Conservation (phyloP, 2,113 vertebrate species). For the Ammodytes marinus region DNA sequence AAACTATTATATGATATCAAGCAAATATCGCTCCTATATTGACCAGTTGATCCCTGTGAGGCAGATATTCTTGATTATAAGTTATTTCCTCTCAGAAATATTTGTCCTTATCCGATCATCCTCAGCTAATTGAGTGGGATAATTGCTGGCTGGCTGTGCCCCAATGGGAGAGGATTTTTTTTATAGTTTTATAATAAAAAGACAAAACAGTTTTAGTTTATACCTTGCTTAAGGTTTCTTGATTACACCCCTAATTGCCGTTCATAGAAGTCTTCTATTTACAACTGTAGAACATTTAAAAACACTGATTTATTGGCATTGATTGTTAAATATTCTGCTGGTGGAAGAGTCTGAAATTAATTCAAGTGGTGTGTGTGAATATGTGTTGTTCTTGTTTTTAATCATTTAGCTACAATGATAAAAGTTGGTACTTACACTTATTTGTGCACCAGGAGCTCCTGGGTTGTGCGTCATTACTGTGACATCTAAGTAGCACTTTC, state of each 20-base stretch:
- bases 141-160: slow-evolving; percentile 2
- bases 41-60: not conserved
- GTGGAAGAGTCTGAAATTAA: not conserved
- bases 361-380: not conserved
- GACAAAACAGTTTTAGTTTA: not conserved
- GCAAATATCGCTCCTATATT: not conserved
- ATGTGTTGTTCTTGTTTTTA: not conserved
- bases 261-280: not conserved
- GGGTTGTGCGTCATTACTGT: not conserved
- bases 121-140: slow-evolving; percentile 12
- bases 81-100: not conserved
- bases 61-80: not conserved
- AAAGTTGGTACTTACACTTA: not conserved
- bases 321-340: not conserved
- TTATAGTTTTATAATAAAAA: slow-evolving; percentile 5
- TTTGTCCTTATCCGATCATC: not conserved
- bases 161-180: slow-evolving; percentile 6
- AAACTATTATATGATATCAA: not conserved
- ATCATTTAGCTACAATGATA: not conserved
- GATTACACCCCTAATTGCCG: not conserved
- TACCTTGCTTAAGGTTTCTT: not conserved
- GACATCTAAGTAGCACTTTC: not conserved
- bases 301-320: not conserved
- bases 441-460: not conserved
- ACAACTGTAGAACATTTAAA: not conserved